Evolutionary conservation across 2,888 invertebrate species (phyloP).

Genomic region (Megaustenia siamemsis): DNA sequence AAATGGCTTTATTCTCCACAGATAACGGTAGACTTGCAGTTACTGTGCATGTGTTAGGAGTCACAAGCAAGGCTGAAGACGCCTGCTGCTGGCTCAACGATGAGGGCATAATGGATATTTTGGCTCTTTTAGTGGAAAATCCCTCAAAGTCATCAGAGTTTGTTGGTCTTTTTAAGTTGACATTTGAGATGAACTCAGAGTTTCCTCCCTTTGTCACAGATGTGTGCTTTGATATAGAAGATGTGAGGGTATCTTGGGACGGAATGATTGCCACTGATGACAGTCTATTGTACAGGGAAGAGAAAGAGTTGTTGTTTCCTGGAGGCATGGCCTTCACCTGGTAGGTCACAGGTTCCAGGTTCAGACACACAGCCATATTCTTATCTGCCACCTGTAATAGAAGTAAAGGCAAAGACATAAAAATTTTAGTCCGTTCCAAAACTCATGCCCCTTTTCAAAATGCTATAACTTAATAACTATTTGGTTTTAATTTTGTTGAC

Average conservation of each 20-base stretch:
- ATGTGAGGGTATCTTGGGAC: slow-evolving; percentile 49
- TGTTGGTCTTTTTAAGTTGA: slow-evolving; percentile 59
- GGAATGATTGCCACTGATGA: slow-evolving; percentile 43
- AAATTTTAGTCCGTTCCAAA: no score
- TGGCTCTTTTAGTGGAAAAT: slow-evolving; percentile 32
- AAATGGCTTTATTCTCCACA: slow-evolving; percentile 39
- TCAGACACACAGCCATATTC: slow-evolving; percentile 66
- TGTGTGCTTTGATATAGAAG: slow-evolving; percentile 57
- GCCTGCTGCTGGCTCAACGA: background rate
- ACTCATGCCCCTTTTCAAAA: no score
- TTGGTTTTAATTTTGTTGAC: no score
- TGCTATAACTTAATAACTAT: no score
- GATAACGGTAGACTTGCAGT: slow-evolving; percentile 23
- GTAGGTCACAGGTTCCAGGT: slow-evolving; percentile 66
- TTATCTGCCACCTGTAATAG: slow-evolving; percentile 67
- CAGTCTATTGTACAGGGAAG: slow-evolving; percentile 54
- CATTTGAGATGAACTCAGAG: background rate
- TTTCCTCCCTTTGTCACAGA: background rate
- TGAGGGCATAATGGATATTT: background rate
- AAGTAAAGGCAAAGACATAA: slow-evolving; percentile 20
- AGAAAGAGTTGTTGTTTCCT: slow-evolving; percentile 64
- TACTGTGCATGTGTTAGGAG: background rate
- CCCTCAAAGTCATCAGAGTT: slow-evolving; percentile 60
- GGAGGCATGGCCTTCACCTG: slow-evolving; percentile 69
- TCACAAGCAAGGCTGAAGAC: slow-evolving; percentile 1